These are phyloP conservation scores for Microplitis manilae DNA, from an alignment of 2,888 invertebrate species.

Conservation along the genomic window DNA sequence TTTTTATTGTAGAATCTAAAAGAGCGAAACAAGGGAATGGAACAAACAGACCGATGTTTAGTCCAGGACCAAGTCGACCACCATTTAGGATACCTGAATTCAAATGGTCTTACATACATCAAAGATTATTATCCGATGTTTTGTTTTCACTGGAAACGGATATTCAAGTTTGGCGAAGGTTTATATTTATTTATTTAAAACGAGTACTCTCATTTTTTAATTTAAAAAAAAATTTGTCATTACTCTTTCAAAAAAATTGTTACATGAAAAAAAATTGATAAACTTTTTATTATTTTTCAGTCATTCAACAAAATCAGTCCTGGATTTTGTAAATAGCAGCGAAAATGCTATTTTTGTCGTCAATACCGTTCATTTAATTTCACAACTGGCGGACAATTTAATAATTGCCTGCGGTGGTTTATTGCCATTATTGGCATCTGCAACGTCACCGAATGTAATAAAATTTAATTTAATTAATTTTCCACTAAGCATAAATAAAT, in stretches of 20 bases:
- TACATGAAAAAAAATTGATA: background rate
- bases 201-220: no score
- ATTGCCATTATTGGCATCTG: constrained; percentile 95
- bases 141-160: constrained; percentile 97
- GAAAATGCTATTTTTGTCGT: constrained; percentile 99
- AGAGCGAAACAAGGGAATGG: constrained; percentile 74
- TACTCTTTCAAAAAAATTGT: background rate
- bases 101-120: constrained; percentile 99
- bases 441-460: constrained; percentile 97
- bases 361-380: constrained; percentile 98
- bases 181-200: constrained; percentile 56
- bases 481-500: background rate
- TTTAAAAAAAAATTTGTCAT: no score
- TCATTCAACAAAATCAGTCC: constrained; percentile 95
- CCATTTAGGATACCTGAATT: constrained; percentile 99
- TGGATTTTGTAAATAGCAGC: constrained; percentile 98
- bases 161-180: constrained; percentile 90
- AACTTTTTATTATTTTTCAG: constrained; percentile 72
- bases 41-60: constrained; percentile 89
- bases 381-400: constrained; percentile 98
- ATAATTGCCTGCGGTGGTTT: constrained; percentile 99
- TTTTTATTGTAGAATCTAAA: constrained; percentile 61
- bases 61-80: constrained; percentile 92
- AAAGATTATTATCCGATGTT: constrained; percentile 94
- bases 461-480: background rate